Percentiles rank a stretch among this genome's conserved stretches.
Evolutionary conservation across 2,888 invertebrate genomes (phyloP).

Genomic region (Chrysolina haemoptera): DNA sequence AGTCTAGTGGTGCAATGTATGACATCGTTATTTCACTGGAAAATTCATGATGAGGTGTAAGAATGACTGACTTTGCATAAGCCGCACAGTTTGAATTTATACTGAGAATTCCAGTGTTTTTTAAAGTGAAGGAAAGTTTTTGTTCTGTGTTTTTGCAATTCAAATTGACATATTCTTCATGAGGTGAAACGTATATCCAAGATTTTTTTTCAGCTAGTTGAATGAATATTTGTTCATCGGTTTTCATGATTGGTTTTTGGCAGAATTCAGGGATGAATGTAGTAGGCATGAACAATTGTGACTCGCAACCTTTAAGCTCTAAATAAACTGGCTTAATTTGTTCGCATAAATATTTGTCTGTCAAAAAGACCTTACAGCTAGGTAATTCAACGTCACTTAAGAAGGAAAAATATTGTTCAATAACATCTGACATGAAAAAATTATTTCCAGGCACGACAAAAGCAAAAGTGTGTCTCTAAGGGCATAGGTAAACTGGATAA

Average conservation of each 20-base stretch:
- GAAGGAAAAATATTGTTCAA: too few relatives aligned
- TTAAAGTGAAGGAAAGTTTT: background rate
- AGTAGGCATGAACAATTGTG: background rate
- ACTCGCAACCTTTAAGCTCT: slow-evolving; percentile 3
- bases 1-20: too few relatives aligned
- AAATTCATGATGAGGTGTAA: too few relatives aligned
- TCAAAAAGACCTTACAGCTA: too few relatives aligned
- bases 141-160: slow-evolving; percentile 1
- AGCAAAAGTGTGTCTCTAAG: background rate
- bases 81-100: background rate
- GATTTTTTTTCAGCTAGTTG: slow-evolving; percentile 11
- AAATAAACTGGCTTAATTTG: slow-evolving; percentile 14
- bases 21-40: too few relatives aligned
- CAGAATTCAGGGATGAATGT: background rate
- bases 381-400: too few relatives aligned
- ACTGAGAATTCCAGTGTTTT: background rate
- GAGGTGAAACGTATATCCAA: slow-evolving; percentile 8
- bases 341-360: slow-evolving; percentile 1
- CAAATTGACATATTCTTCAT: too few relatives aligned
- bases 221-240: background rate
- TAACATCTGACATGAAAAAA: too few relatives aligned
- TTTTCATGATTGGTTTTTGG: background rate
- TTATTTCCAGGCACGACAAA: background rate
- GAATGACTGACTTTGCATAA: too few relatives aligned
- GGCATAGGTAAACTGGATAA: slow-evolving; percentile 6